A percentile compares a stretch with the other conserved stretches of the same genome.
phyloP scores from a whole-genome alignment of 2,888 invertebrate species.

The Folsomia candida region DNA sequence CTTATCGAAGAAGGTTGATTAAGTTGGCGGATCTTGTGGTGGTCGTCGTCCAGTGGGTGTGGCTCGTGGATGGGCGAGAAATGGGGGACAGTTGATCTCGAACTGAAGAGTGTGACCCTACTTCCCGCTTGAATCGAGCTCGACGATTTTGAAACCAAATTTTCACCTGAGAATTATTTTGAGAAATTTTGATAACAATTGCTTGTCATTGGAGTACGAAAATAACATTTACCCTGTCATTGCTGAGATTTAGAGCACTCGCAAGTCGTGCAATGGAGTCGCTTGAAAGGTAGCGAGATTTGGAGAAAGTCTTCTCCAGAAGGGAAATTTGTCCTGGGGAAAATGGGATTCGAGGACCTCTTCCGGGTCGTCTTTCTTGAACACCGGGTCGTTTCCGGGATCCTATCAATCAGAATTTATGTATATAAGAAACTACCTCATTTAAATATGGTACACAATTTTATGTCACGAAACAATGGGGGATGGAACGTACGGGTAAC shows the following conservation, averaged over 20 bases:
- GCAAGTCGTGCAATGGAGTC: slow-evolving; percentile 67
- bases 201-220: background rate
- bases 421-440: no score
- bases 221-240: slow-evolving; percentile 62
- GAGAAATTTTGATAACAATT: background rate
- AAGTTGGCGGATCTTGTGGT: background rate
- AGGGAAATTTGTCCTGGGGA: slow-evolving; percentile 67
- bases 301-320: slow-evolving; percentile 67
- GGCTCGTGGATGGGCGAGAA: background rate
- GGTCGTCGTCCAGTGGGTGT: background rate
- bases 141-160: slow-evolving; percentile 19
- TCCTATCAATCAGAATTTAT: no score
- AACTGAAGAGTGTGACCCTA: background rate
- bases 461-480: no score
- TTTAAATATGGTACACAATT: no score
- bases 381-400: slow-evolving; percentile 9
- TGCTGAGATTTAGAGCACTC: slow-evolving; percentile 63
- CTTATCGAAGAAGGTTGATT: no score
- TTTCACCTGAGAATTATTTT: slow-evolving; percentile 15
- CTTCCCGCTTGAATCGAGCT: background rate
- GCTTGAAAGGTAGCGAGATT: slow-evolving; percentile 68
- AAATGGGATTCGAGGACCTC: slow-evolving; percentile 72
- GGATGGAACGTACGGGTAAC: slow-evolving; percentile 67
- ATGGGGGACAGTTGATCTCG: background rate
- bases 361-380: slow-evolving; percentile 56